A percentile compares a stretch with the other conserved stretches of the same genome.
phyloP scores from a whole-genome alignment of 2,888 invertebrate genomes.

The Scaptomyza polygonia region DNA sequence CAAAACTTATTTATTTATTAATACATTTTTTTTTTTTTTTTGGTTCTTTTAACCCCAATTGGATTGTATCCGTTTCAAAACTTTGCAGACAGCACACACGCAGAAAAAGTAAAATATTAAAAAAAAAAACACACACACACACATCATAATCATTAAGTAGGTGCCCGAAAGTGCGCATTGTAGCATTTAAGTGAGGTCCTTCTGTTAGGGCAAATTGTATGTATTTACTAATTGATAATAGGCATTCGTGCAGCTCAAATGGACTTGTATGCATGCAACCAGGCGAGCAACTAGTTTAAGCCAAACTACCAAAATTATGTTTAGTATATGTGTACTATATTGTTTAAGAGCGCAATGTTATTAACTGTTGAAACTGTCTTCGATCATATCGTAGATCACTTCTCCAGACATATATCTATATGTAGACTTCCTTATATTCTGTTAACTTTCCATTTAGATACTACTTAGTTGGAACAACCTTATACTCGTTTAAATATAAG shows the following conservation, averaged over 20 bases:
- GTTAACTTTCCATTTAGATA: constrained; percentile 4
- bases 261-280: constrained; percentile 31
- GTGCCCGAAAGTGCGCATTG: constrained; percentile 27
- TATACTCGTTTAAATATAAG: constrained; percentile 20
- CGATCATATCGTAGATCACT: constrained; percentile 15
- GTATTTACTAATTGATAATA: constrained; percentile 74
- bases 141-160: constrained; percentile 57
- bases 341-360: constrained; percentile 61
- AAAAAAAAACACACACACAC: constrained; percentile 11
- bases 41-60: neutral
- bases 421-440: constrained; percentile 15
- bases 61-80: neutral
- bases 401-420: neutral
- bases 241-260: constrained; percentile 43
- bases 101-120: neutral
- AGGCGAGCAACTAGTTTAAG: constrained; percentile 64
- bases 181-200: constrained; percentile 47
- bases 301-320: constrained; percentile 73
- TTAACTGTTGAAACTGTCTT: constrained; percentile 41
- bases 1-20: neutral
- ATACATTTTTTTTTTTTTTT: constrained; percentile 5
- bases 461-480: constrained; percentile 1
- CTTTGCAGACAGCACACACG: constrained; percentile 10
- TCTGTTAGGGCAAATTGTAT: constrained; percentile 16
- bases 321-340: constrained; percentile 49